Base-by-base conservation (phyloP, 2,113 vertebrate species). In the Oxygymnocypris stewartii region DNA sequence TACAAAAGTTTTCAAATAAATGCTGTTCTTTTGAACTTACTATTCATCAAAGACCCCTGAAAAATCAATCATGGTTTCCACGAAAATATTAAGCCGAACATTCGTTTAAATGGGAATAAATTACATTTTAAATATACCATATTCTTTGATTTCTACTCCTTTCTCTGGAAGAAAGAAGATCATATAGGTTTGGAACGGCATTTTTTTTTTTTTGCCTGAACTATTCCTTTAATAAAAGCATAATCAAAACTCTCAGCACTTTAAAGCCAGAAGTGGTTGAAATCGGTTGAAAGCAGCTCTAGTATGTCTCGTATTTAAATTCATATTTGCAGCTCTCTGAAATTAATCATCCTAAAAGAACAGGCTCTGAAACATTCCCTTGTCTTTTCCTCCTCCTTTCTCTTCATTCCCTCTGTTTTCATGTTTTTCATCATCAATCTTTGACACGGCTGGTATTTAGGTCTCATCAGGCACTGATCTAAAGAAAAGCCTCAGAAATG, bases 391-490 rank as follows among this genome's bases (percentile, higher is more conserved):
- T 79, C 18, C 49, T 40, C 28, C 2, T 37, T 59, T 40, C 35
- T 14, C 59, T 79, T 79, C 7, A 31, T 65, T 65, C n/a, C 18
- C 23, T 81, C 6, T 28, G 7, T 40, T 44, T 65, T 63, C 7
- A 18, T 63, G 31, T 65, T 65, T 81, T 65, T 67, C 40, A 28
- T 82, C 23, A 67, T 67, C 23, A 67, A 47, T 67, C 78, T 61
- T 61, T 80, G 78, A 61, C 78, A 49, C n/a, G 54, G 51, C 35
- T 31, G n/a, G 42, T 82, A 28, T 82, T 82, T 82, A 63, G 74
- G 74, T 82, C 59, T 82, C n/a, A 31, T 67, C 59, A 82, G 23
- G 13, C 57, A 8, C 78, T 42, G 78, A 42, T 80, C 35, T 63
- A 18, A 42, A 47, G 79, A 47, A 81, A 80, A 61, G 35, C 37